Evolutionary conservation across 2,113 vertebrate genomes (phyloP), one percentile per base, ranked within the genome.

Genomic region (Nematolebias whitei): DNA sequence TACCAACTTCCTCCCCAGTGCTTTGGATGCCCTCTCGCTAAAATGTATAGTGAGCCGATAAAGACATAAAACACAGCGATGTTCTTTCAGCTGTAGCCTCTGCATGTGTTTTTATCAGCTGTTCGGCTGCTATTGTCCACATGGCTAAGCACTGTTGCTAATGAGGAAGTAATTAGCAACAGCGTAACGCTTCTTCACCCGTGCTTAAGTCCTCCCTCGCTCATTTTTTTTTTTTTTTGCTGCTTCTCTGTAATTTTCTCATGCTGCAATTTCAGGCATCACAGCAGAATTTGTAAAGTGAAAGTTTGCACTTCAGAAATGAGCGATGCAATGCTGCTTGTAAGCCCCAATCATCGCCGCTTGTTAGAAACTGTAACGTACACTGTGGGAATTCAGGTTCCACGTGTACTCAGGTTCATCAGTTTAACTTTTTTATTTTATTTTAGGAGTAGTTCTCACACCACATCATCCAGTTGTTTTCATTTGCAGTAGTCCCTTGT

Each of bases 51-150:
- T 58, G 76, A 85, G 76, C 67, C 80, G 44, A 89, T 90, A 77
- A 91, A 90, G 90, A 89, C 81, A 76, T 88, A 83, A 83, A 85
- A 79, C 74, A 60, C 73, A 62, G 65, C 73, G 71, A 82, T 85
- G 88, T 85, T 89, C 88, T 76, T 85, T 87, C 90, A 90, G 68
- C 87, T 89, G 85, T 83, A 86, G 79, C 85, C 68, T 80, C 71
- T 88, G 88, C 90, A 89, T 90, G 90, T 91, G 87, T 90, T 90
- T 87, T 86, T 87, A 88, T 90, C 86, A 91, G 87, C 87, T 90
- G 88, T 87, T 90, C 85, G 66, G 79, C 85, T 68, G 83, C 88
- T 83, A 85, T 84, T 85, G 89, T 88, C 89, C 86, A 87, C 87
- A 85, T 85, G 86, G 88, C 82, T 91, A 87, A 86, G 84, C 89